These are phyloP conservation scores for Mycalesis mineus DNA, from an alignment of 2,888 invertebrate genomes.

Conservation along the genomic window DNA sequence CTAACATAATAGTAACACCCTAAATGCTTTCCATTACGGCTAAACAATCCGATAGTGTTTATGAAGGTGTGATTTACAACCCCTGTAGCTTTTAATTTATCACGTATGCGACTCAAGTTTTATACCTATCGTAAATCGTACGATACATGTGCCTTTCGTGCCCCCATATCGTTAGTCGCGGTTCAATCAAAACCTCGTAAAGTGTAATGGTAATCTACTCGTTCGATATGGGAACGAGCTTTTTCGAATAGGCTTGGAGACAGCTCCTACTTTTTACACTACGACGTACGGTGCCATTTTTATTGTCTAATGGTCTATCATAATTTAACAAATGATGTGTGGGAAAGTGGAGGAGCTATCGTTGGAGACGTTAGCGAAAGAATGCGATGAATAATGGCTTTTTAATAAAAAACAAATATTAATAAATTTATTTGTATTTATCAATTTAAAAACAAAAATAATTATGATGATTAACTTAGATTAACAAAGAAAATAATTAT, in stretches of 20 bases:
- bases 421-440: too few relatives aligned
- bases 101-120: constrained; percentile 54
- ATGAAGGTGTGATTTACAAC: constrained; percentile 48
- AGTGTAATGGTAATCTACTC: constrained; percentile 64
- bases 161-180: constrained; percentile 64
- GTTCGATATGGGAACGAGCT: constrained; percentile 69
- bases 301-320: too few relatives aligned
- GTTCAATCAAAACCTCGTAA: constrained; percentile 71
- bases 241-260: constrained; percentile 15
- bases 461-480: too few relatives aligned
- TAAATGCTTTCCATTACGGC: constrained; percentile 27
- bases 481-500: too few relatives aligned
- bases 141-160: constrained; percentile 51
- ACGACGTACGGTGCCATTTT: too few relatives aligned
- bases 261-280: neutral
- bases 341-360: too few relatives aligned
- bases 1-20: constrained; percentile 20
- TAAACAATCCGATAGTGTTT: constrained; percentile 28
- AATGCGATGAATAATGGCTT: too few relatives aligned
- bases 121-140: constrained; percentile 66
- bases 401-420: too few relatives aligned
- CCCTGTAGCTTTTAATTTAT: constrained; percentile 56
- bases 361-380: too few relatives aligned
- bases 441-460: too few relatives aligned
- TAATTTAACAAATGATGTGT: too few relatives aligned